Percentiles rank a stretch among this genome's conserved stretches.
phyloP scores from a whole-genome alignment of 1,140 invertebrate genomes.

The Brachionus angularis region DNA sequence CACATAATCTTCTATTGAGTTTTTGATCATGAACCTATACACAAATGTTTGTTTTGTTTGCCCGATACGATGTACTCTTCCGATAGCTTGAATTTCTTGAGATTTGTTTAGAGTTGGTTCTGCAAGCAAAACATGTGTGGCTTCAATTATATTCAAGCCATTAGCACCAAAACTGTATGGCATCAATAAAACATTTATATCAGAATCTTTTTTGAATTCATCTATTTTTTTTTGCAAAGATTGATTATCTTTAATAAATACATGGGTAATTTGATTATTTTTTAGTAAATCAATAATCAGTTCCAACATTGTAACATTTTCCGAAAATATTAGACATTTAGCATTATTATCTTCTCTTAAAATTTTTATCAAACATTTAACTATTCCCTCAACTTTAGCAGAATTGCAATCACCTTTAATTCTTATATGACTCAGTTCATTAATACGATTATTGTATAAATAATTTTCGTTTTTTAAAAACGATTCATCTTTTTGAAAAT shows the following conservation, averaged over 20 bases:
- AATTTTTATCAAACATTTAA: constrained; percentile 64
- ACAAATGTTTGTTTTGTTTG: constrained; percentile 67
- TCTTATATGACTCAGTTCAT: not conserved
- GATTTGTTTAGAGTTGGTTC: constrained; percentile 72
- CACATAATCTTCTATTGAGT: constrained; percentile 70
- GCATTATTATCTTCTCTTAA: constrained; percentile 61
- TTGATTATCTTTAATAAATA: constrained; percentile 5
- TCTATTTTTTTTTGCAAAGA: constrained; percentile 27
- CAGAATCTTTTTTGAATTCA: constrained; percentile 45
- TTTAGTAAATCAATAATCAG: constrained; percentile 9
- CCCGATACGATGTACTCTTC: constrained; percentile 72
- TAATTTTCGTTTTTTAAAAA: no score
- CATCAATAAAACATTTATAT: constrained; percentile 65
- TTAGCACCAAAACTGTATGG: constrained; percentile 68
- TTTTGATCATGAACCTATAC: constrained; percentile 67
- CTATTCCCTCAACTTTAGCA: constrained; percentile 69
- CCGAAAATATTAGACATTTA: constrained; percentile 71
- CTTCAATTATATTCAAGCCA: constrained; percentile 74
- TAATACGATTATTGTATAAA: no score
- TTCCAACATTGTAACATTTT: constrained; percentile 27
- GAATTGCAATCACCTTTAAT: constrained; percentile 63
- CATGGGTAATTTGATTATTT: not conserved
- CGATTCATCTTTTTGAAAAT: not conserved
- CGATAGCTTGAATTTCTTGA: constrained; percentile 72
- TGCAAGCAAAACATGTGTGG: constrained; percentile 71